These are phyloP conservation scores for Polyploca ridens DNA, from an alignment of 2,888 invertebrate genomes.

Conservation along the genomic window DNA sequence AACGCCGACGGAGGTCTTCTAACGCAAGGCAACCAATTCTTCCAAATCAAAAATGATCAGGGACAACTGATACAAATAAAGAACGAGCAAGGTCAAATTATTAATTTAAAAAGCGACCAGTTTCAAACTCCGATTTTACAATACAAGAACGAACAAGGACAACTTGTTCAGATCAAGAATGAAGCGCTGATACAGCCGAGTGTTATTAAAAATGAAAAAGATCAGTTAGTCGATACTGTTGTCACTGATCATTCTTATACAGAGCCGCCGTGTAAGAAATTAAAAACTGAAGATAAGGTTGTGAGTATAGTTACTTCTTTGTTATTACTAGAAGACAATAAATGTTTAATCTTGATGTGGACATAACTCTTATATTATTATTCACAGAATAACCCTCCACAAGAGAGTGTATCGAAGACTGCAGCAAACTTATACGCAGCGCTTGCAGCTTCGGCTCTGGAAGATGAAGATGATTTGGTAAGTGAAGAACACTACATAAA, in stretches of 20 bases:
- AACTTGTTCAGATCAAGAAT: constrained; percentile 58
- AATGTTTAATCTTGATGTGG: too few species aligned
- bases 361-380: neutral
- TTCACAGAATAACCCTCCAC: constrained; percentile 43
- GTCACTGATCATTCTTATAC: constrained; percentile 70
- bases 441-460: constrained; percentile 92
- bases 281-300: constrained; percentile 65
- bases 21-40: constrained; percentile 61
- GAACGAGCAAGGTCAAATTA: constrained; percentile 77
- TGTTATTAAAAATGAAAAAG: constrained; percentile 58
- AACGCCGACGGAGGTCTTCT: constrained; percentile 54
- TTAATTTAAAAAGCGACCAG: constrained; percentile 73
- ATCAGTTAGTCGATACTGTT: constrained; percentile 54
- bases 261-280: constrained; percentile 72
- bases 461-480: constrained; percentile 89
- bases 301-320: constrained; percentile 43
- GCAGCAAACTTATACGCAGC: constrained; percentile 94
- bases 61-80: constrained; percentile 76
- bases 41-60: constrained; percentile 77
- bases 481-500: constrained; percentile 22
- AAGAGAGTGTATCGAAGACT: constrained; percentile 90
- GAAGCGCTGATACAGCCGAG: constrained; percentile 43
- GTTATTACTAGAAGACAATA: too few species aligned
- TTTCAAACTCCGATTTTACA: constrained; percentile 60
- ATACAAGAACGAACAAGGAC: constrained; percentile 68